Evolutionary conservation across 1,140 invertebrate genomes (phyloP).

Genomic region (Drosophila ironensis): DNA sequence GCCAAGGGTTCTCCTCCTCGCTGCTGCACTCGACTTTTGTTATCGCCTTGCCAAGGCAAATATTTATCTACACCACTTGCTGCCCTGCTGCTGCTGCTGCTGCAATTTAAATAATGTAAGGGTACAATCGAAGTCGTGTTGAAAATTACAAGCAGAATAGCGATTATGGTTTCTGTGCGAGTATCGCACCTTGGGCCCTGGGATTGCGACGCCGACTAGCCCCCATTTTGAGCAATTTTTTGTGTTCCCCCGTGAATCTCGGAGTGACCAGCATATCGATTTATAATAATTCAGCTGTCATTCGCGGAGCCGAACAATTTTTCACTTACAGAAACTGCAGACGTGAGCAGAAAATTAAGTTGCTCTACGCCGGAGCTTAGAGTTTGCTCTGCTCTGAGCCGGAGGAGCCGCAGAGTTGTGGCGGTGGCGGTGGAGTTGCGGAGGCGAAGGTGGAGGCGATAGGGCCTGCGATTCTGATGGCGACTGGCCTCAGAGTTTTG

Average conservation of each 20-base stretch:
- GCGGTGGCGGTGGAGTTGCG: no score
- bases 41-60: no score
- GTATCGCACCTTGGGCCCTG: conserved; percentile 8
- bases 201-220: conserved; percentile 26
- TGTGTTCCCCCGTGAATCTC: conserved; percentile 14
- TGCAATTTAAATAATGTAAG: no score
- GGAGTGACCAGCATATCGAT: conserved; percentile 64
- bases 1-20: conserved; percentile 21
- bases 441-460: conserved; percentile 10
- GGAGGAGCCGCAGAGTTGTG: no score
- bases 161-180: not conserved
- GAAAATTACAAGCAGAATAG: no score
- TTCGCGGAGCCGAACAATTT: conserved; percentile 71
- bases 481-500: not conserved
- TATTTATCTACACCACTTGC: no score
- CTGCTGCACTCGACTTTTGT: no score
- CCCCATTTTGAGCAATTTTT: conserved; percentile 38
- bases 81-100: no score
- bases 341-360: conserved; percentile 81
- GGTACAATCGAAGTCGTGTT: no score
- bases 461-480: conserved; percentile 35
- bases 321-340: conserved; percentile 71
- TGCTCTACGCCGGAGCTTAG: conserved; percentile 30
- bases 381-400: not conserved
- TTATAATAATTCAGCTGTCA: conserved; percentile 81